Evolutionary conservation across 2,888 invertebrate species (phyloP).

Genomic region (Habroteleia sp.): DNA sequence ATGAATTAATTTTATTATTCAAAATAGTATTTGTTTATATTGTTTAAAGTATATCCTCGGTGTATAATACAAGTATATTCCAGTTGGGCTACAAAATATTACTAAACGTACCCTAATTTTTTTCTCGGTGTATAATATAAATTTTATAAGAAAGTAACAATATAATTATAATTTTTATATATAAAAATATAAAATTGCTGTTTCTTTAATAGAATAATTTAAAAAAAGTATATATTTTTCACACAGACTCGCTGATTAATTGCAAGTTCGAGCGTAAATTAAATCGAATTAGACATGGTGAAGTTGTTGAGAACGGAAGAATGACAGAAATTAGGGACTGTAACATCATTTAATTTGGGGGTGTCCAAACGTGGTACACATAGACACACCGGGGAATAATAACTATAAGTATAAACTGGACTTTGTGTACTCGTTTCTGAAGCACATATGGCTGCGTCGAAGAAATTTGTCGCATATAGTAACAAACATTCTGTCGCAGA

Average conservation of each 20-base stretch:
- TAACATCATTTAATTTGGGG: constrained; percentile 74
- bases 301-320: constrained; percentile 69
- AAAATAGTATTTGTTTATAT: no score
- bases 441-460: constrained; percentile 59
- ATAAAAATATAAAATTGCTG: no score
- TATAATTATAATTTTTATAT: no score
- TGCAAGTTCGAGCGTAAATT: constrained; percentile 21
- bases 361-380: constrained; percentile 53
- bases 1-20: no score
- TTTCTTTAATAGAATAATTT: no score
- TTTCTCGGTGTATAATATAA: no score
- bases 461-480: constrained; percentile 56
- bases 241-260: constrained; percentile 5
- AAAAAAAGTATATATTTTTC: no score
- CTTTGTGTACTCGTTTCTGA: constrained; percentile 11
- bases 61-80: no score
- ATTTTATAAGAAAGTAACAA: no score
- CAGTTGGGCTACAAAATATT: no score
- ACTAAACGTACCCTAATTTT: no score
- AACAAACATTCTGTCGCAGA: constrained; percentile 26
- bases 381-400: constrained; percentile 56
- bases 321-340: constrained; percentile 74
- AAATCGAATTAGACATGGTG: constrained; percentile 73
- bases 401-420: constrained; percentile 44
- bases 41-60: no score